Evolutionary conservation across 2,888 invertebrate species (phyloP), one percentile per base, ranked within the genome.

Genomic region (Geotrupes spiniger): DNA sequence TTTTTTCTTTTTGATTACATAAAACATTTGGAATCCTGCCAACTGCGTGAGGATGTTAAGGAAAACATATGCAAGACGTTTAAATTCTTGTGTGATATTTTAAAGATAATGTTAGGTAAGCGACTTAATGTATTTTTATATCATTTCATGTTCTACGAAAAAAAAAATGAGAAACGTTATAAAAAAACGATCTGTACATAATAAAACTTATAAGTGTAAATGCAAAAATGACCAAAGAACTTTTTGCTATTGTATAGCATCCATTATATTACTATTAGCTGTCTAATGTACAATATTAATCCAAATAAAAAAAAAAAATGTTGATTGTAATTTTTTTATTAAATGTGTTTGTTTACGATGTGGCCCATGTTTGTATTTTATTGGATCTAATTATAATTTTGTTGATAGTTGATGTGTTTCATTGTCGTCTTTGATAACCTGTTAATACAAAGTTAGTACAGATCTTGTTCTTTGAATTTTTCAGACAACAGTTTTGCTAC

Each of bases 51-150:
- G 48, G 50, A 53, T 53, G 16, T 31, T 27, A 36, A 46, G 16
- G 33, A 40, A 16, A 27, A 41, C 21, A 48, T 40, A 47, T 39
- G 29, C 51, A 52, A 47, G 46, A 54, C 43, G 45, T 52, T 27
- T 21, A 21, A 21, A 21, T 50, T 53, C 53, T 53, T 49, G 56
- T 53, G 51, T 51, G 49, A 51, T 53, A 56, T 56, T 49, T 51
- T 53, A 44, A 49, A 44, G 31, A 49, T 41, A 42, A 46, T 39
- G 41, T 39, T 51, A 51, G 46, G 43, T 47, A 47, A 47, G 43
- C 44, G 37, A 51, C 43, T 56, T 56, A 53, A 57, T 53, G 53
- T 57, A 57, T 57, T 57, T 57, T 57, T 57, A 47, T 54, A 57
- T 57, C 51, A 45, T 54, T 54, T 54, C 48, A 42, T 56, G 49